Base-by-base conservation (phyloP, 2,797 vertebrate species). In the Notoglanidium macrostoma region DNA sequence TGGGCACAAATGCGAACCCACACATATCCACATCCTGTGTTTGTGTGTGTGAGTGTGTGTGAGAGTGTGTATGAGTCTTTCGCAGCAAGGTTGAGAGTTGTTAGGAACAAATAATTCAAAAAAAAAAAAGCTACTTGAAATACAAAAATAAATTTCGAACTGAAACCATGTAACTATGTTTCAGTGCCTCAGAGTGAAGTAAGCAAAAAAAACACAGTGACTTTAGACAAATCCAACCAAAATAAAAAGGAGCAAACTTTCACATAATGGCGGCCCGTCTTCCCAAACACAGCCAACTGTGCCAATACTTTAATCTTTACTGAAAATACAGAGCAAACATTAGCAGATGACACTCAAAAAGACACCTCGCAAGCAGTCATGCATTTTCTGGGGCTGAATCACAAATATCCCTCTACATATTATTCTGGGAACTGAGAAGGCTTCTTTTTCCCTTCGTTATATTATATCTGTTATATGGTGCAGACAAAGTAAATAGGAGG, bases 251-350 rank as follows among this genome's bases (percentile, higher is more conserved):
- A 46, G 29, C 21, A 51, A 51, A 68, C 10, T 54, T 67, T 67
- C 49, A 67, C 17, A 54, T 70, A 73, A 59, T 59, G 55, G 54
- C 35, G 59, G 67, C 55, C 51, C 5, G 10, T 73, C 19, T 73
- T n/a, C 68, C 67, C 49, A 44, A 84, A 59, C 68, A 59, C 54
- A 84, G 68, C 68, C 15, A 84, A 46, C 83, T 29, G 35, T 55
- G 67, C 82, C 82, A 73, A 84, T 84, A 46, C 68, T 59, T 61
- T 59, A 73, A 73, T 73, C 83, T 84, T 74, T 6, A 46, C 54
- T 59, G 51, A 73, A 73, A 74, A 84, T 59, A 73, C 83, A 44
- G 51, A 59, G 68, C 68, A 84, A 84, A 84, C 83, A 84, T 59
- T 57, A 73, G 14, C 83, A 84, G 83, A 84, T 84, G 83, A 59